These are phyloP conservation scores for Pocillopora grandis DNA, from an alignment of 92 coral and sea anemone genomes.

Conservation along the genomic window DNA sequence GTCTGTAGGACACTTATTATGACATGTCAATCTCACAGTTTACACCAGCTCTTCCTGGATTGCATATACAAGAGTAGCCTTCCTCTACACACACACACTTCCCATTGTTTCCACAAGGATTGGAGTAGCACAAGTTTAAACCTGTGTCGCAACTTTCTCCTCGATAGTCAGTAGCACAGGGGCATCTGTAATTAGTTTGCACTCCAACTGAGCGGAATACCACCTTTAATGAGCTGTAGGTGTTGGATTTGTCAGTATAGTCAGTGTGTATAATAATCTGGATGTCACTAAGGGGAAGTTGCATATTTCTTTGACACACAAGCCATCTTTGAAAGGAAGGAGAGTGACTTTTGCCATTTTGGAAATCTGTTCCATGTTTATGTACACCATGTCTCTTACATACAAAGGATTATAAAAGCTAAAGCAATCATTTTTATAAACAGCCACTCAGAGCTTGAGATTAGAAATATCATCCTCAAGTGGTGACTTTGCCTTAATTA, in stretches of 20 bases:
- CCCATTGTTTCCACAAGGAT: conserved; percentile 76
- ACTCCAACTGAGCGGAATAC: conserved; percentile 86
- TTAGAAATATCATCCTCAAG: conserved; percentile 59
- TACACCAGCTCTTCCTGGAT: conserved; percentile 63
- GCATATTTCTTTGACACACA: conserved; percentile 69
- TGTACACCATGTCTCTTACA: conserved; percentile 59
- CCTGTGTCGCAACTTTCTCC: conserved; percentile 70
- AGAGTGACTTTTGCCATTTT: conserved; percentile 50
- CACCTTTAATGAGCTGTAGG: conserved; percentile 71
- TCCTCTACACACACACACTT: conserved; percentile 79
- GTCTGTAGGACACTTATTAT: conserved; percentile 68
- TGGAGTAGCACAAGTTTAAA: conserved; percentile 87
- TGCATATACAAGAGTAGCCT: conserved; percentile 74
- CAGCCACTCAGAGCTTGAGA: conserved; percentile 81
- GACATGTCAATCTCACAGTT: conserved; percentile 80
- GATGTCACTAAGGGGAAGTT: conserved; percentile 39
- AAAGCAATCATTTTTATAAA: conserved; percentile 55
- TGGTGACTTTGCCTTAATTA: conserved; percentile 40
- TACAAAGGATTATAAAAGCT: conserved; percentile 63
- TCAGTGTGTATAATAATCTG: conserved; percentile 45
- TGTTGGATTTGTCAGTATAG: conserved; percentile 49
- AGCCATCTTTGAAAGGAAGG: conserved; percentile 65
- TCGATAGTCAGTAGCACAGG: conserved; percentile 77
- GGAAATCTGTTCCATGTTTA: conserved; percentile 59
- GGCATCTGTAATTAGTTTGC: conserved; percentile 56